Percentiles rank a stretch among this genome's conserved stretches.
Evolutionary conservation across 2,888 invertebrate genomes (phyloP).

Genomic region (Xylota sylvarum): DNA sequence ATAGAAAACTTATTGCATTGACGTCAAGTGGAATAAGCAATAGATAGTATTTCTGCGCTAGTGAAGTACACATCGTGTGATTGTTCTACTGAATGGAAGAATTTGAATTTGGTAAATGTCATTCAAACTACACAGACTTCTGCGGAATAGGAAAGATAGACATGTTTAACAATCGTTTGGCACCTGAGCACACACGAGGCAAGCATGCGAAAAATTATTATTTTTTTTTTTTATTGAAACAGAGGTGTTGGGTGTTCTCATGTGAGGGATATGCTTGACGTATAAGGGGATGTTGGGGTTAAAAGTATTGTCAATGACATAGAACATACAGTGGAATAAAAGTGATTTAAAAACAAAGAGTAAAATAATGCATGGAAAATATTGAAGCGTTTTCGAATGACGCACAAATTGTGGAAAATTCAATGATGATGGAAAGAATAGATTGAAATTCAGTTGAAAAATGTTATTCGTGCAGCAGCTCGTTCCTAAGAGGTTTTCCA

Average conservation of each 20-base stretch:
- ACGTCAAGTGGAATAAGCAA: constrained; percentile 23
- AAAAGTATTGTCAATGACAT: constrained; percentile 7
- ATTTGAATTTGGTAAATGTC: constrained; percentile 18
- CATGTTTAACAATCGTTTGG: constrained; percentile 5
- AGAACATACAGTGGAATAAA: neutral
- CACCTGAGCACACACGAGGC: constrained; percentile 29
- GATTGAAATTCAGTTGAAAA: neutral
- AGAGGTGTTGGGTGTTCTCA: neutral
- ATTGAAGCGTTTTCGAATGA: neutral
- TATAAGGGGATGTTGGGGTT: neutral
- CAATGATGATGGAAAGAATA: neutral
- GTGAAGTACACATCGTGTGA: neutral
- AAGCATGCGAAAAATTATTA: constrained; percentile 7
- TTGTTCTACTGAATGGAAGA: neutral
- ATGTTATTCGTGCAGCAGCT: neutral
- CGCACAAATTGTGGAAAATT: neutral
- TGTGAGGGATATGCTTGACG: neutral
- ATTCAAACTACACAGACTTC: neutral
- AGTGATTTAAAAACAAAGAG: neutral
- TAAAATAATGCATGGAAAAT: neutral
- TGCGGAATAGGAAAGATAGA: neutral
- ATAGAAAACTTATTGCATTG: constrained; percentile 20
- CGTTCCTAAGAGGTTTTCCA: no score
- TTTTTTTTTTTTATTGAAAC: neutral
- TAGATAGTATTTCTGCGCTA: neutral